These are phyloP conservation scores for Hemicrepidius hirtus DNA, from an alignment of 2,888 invertebrate genomes.

Conservation along the genomic window DNA sequence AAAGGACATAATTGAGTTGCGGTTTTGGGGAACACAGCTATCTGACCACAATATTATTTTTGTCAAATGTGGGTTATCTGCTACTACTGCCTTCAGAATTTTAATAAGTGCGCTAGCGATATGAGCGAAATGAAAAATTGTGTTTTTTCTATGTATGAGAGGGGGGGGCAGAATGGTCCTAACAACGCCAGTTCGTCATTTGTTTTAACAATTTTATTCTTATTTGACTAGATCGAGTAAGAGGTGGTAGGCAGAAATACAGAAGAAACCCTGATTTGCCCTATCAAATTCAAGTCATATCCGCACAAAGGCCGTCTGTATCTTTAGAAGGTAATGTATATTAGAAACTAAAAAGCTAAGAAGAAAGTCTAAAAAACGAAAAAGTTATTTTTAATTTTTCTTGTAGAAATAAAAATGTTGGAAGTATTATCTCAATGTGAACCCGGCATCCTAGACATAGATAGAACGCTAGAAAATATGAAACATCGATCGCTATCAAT, in stretches of 20 bases:
- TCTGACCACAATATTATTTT: constrained; percentile 51
- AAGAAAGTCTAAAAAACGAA: too few relatives aligned
- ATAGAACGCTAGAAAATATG: constrained; percentile 71
- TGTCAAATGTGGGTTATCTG: constrained; percentile 28
- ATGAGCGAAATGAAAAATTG: too few relatives aligned
- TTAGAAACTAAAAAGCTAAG: too few relatives aligned
- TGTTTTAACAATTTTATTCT: too few relatives aligned
- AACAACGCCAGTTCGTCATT: too few relatives aligned
- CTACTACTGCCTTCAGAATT: constrained; percentile 39
- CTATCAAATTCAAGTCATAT: constrained; percentile 78
- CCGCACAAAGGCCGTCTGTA: constrained; percentile 70
- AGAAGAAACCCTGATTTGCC: constrained; percentile 83
- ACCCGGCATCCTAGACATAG: constrained; percentile 84
- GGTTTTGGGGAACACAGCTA: constrained; percentile 50
- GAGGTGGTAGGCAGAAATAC: constrained; percentile 98
- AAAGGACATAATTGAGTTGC: constrained; percentile 48
- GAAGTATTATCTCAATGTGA: constrained; percentile 88
- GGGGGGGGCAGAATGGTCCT: too few relatives aligned
- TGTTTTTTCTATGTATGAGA: too few relatives aligned
- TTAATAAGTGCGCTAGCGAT: constrained; percentile 46
- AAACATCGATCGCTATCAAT: constrained; percentile 78
- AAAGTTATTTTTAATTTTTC: neutral
- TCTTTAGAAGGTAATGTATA: constrained; percentile 76
- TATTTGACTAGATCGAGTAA: constrained; percentile 92
- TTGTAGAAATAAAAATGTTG: constrained; percentile 88